These are phyloP conservation scores for Zaprionus obscuricornis DNA, from an alignment of 2,888 invertebrate genomes.

Conservation along the genomic window DNA sequence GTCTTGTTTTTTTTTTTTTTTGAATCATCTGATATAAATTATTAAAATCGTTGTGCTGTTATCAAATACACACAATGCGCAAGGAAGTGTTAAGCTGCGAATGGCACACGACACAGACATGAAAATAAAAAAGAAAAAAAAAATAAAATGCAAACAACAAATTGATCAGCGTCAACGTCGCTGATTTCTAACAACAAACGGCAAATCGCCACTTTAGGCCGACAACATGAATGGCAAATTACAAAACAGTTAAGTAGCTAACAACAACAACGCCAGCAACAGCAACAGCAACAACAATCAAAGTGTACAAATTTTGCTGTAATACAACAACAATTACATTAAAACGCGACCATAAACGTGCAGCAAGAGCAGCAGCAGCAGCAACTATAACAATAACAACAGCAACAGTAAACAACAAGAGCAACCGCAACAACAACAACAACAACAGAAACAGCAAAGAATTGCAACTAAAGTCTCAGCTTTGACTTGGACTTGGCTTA, in stretches of 20 bases:
- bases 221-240: conserved; percentile 77
- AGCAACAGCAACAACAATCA: conserved; percentile 47
- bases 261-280: conserved; percentile 34
- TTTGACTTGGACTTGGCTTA: conserved; percentile 46
- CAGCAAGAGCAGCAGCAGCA: conserved; percentile 27
- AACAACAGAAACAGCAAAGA: not conserved
- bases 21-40: not conserved
- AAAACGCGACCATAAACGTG: conserved; percentile 78
- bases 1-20: not conserved
- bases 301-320: conserved; percentile 74
- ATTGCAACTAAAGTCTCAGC: not conserved
- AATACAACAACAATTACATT: conserved; percentile 81
- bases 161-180: conserved; percentile 61
- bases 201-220: conserved; percentile 68
- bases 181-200: conserved; percentile 58
- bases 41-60: not conserved
- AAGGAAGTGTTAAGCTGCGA: conserved; percentile 15
- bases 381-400: conserved; percentile 57
- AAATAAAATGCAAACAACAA: conserved; percentile 40
- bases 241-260: conserved; percentile 58
- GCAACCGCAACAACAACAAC: not conserved
- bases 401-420: conserved; percentile 3
- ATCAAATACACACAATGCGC: conserved; percentile 15
- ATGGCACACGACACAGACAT: conserved; percentile 63
- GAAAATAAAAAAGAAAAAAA: too few species aligned